Evolutionary conservation across 2,113 vertebrate genomes (phyloP).

Genomic region (Poecile atricapillus): DNA sequence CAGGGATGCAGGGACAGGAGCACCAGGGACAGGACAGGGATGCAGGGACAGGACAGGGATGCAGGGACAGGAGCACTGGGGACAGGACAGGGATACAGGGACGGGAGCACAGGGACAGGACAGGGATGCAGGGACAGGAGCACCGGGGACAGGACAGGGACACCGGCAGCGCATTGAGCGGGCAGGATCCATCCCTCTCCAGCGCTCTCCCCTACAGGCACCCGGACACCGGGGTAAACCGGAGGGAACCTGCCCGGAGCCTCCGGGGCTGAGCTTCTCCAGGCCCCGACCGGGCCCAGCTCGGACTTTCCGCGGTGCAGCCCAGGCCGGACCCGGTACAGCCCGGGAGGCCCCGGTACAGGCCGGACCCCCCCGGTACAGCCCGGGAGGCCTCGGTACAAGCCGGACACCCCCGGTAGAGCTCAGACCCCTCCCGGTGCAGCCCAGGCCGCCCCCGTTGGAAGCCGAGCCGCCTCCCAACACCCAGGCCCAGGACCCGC

Average conservation of each 20-base stretch:
- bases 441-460: background rate
- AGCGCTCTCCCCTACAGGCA: background rate
- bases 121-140: no score
- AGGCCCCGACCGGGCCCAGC: background rate
- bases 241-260: background rate
- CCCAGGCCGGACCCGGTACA: no score
- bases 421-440: background rate
- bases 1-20: background rate
- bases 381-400: background rate
- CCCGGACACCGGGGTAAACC: accelerated
- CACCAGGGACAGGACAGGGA: background rate
- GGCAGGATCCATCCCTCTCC: background rate
- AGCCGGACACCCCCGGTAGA: background rate
- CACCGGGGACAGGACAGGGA: background rate
- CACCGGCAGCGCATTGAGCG: background rate
- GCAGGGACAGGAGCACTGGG: background rate
- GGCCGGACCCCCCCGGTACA: background rate
- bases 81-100: no score
- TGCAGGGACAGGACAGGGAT: background rate
- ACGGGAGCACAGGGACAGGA: background rate
- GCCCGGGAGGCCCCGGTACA: background rate
- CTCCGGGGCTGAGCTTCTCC: background rate
- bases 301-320: background rate
- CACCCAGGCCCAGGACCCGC: background rate
- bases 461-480: background rate